Base-by-base conservation (phyloP, 2,113 vertebrate species). In the Oryzias curvinotus region DNA sequence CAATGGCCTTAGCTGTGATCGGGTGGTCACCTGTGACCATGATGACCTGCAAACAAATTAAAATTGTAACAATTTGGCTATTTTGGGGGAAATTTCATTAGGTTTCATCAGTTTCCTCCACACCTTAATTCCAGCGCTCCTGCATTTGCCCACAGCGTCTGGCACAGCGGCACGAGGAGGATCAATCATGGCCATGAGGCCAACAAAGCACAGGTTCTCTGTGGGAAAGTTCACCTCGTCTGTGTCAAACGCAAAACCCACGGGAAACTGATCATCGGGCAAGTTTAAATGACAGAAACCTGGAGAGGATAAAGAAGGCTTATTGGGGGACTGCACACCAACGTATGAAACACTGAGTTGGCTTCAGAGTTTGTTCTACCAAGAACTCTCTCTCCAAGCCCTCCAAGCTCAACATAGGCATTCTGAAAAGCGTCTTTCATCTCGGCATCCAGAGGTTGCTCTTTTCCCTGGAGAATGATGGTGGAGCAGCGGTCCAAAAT, bases 21-120 rank as follows among this genome's bases (percentile, higher is more conserved):
- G 95, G 96, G 81, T 97, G 95, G 62, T 97, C 95, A 15, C 96
- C 95, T 0, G 95, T 97, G 30, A 98, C 94, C 96, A 97, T 96
- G 84, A 98, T 97, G 56, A 97, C 95, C 96, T 96, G 36, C 26
- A 0, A 15, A 0, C 2, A 18, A 42, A 14, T 12, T 19, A 2
- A 19, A 18, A 48, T 19, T 18, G 7, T 36, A 36, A 36, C 2
- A 36, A 36, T 36, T 36, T 36, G 36, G 36, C 21, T 23, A 23
- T 23, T 23, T 23, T 23, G 21, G 36, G 36, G 36, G 8, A 36
- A 36, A 12, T 36, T 36, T 8, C 2, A 36, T 12, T 6, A 36
- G 36, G 8, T 36, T 12, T 36, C 36, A 36, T 36, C 8, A 3
- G 10, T 12, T 8, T 36, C 36, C 19, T 17, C 18, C 47, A 14